Base-by-base conservation (phyloP, 2,888 invertebrate species). In the Folsomia manolachei region DNA sequence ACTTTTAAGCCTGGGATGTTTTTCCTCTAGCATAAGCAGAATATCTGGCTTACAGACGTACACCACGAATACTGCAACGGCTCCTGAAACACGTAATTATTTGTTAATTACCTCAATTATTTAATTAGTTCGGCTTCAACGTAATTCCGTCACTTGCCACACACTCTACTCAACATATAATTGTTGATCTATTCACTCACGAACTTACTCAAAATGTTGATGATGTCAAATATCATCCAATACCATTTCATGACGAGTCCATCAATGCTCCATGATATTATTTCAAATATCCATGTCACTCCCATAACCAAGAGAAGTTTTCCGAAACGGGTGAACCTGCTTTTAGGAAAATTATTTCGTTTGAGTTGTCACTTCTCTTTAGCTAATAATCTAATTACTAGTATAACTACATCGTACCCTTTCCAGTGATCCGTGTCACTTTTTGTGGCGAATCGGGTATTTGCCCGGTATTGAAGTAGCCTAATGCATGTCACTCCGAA, bases 1-100 rank as follows among this genome's bases (percentile, higher is more conserved):
- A 78, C 80, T 53, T 73, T 72, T 69, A 11, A 79, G 61, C 1
- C 63, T 9, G 2, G 78, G 79, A 61, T 78, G 75, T 18, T 69
- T 68, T 23, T 78, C 75, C 23, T 76, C 76, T 26, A 80, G 70
- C 11, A 74, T 71, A 27, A 61, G 63, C n/a, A 80, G 67, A 1
- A 79, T 70, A 60, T 80, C 79, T 11, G 56, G 71, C 70, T 80
- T 80, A 68, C 79, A 80, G 18, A 80, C 79, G 69, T 79, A 80
- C 63, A 79, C 77, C 23, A 72, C 67, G 66, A 80, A 80, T 21
- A 79, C 75, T 7, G 72, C 78, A 25, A 78, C 67, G 7, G 79
- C 78, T 70, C 75, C 75, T 75, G 52, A 51, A 51, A 51, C 52
- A 51, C 52, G 18, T 14, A 51, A 51, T 14, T 51, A 51, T 51